phyloP scores from a whole-genome alignment of 1,140 invertebrate species.

The Parapsyche elsis region DNA sequence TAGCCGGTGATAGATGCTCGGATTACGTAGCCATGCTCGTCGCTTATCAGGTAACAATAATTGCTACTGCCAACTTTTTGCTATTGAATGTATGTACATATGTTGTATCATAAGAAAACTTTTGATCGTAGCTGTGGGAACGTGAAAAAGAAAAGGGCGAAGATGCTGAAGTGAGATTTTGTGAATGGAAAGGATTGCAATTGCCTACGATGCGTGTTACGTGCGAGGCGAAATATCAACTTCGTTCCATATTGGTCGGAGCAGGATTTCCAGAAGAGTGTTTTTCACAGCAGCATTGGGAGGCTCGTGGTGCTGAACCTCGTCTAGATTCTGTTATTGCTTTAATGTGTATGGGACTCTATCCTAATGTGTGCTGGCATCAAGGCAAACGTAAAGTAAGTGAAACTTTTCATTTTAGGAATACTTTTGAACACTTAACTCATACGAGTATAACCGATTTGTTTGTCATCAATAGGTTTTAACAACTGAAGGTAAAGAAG shows the following conservation, averaged over 20 bases:
- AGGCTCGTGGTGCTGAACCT: constrained; percentile 80
- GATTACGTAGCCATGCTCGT: constrained; percentile 96
- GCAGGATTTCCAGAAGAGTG: constrained; percentile 92
- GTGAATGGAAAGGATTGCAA: constrained; percentile 90
- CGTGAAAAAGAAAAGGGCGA: constrained; percentile 81
- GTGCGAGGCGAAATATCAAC: constrained; percentile 91
- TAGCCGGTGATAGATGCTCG: constrained; percentile 87
- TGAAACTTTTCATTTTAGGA: background rate
- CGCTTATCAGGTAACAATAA: constrained; percentile 77
- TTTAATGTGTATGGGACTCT: constrained; percentile 89
- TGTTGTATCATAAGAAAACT: background rate
- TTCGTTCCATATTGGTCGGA: constrained; percentile 82
- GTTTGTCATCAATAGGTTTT: constrained; percentile 73
- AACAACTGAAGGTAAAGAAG: constrained; percentile 94
- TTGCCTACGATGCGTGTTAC: constrained; percentile 90
- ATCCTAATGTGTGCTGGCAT: constrained; percentile 96
- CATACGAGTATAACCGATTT: background rate
- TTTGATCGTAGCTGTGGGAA: constrained; percentile 74
- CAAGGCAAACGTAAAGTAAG: constrained; percentile 91
- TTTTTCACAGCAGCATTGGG: constrained; percentile 78
- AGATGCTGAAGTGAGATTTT: constrained; percentile 84
- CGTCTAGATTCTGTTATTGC: constrained; percentile 88
- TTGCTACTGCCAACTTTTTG: background rate
- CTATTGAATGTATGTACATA: background rate
- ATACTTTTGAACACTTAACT: background rate